phyloP scores from a whole-genome alignment of 2,888 invertebrate species.

The Aphodius granarius region DNA sequence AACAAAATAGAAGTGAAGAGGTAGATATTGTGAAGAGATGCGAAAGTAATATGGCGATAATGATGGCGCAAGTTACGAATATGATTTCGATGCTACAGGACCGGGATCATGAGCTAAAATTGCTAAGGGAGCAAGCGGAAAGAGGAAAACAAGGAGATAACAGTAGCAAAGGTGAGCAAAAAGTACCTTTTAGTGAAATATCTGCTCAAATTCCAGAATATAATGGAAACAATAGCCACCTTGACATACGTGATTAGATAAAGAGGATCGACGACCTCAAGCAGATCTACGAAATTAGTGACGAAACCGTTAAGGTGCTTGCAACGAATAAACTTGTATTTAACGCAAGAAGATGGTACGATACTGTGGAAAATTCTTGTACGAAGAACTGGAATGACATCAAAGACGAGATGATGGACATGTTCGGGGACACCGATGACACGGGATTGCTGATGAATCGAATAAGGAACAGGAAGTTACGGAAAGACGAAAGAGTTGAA shows the following conservation, averaged over 20 bases:
- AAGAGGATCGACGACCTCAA: constrained; percentile 2
- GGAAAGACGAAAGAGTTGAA: background rate
- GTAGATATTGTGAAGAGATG: background rate
- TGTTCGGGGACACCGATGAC: background rate
- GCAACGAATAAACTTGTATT: background rate
- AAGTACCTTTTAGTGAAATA: background rate
- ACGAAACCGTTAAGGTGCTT: background rate
- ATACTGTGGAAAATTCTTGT: background rate
- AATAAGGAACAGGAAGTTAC: background rate
- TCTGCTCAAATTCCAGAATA: constrained; percentile 1
- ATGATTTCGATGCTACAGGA: constrained; percentile 13
- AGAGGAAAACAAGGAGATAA: too few relatives aligned
- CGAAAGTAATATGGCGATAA: constrained; percentile 16
- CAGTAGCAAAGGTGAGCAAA: background rate
- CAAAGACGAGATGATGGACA: background rate
- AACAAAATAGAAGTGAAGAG: too few relatives aligned
- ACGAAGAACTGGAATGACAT: background rate
- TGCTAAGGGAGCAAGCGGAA: background rate
- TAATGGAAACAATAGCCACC: background rate
- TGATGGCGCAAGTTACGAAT: constrained; percentile 16
- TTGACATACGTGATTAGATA: constrained; percentile 1
- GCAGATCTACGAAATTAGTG: background rate
- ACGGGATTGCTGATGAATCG: background rate
- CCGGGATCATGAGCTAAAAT: background rate
- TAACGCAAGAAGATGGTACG: constrained; percentile 10